Evolutionary conservation across 2,888 invertebrate species (phyloP), one percentile per base, ranked within the genome.

Genomic region (Lumbricus terrestris): DNA sequence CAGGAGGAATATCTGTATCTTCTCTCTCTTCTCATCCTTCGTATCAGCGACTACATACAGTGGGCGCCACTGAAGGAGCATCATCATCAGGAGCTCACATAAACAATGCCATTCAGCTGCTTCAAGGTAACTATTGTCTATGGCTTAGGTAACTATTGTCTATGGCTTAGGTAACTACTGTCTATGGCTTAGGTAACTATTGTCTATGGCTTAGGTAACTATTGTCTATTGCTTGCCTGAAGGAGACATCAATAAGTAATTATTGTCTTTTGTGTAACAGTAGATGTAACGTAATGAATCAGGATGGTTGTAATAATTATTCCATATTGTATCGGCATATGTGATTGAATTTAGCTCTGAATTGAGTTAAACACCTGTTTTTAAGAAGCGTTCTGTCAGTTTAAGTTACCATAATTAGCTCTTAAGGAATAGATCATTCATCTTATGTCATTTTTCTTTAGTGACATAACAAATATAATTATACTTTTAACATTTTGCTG

Each of bases 31-130:
- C 69, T 29, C 69, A 69, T 69, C 69, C 69, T 69, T 29, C n/a
- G n/a, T 69, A n/a, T 69, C 29, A 69, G 6, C 29, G 69, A 69
- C 69, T n/a, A 11, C 69, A 69, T 69, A 6, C 69, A 69, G 69
- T n/a, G 8, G 0, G 29, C 29, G 5, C 69, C 29, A n/a, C n/a
- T 69, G 69, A 69, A 69, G 69, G n/a, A 69, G 8, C n/a, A 11
- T 69, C 69, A 69, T 69, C 69, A 69, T 29, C n/a, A n/a, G 69
- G 29, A 69, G 8, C 69, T 69, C 29, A n/a, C n/a, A 69, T 69
- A 69, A 69, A n/a, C 69, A n/a, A n/a, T 69, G 69, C 69, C 69
- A 69, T 69, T 69, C 69, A 69, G n/a, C 69, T n/a, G 69, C 69
- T 69, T 69, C 69, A 69, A 11, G 69, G 69, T 69, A n/a, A 69